These are phyloP conservation scores for Lysandra coridon DNA, from an alignment of 2,888 invertebrate genomes.

Conservation along the genomic window DNA sequence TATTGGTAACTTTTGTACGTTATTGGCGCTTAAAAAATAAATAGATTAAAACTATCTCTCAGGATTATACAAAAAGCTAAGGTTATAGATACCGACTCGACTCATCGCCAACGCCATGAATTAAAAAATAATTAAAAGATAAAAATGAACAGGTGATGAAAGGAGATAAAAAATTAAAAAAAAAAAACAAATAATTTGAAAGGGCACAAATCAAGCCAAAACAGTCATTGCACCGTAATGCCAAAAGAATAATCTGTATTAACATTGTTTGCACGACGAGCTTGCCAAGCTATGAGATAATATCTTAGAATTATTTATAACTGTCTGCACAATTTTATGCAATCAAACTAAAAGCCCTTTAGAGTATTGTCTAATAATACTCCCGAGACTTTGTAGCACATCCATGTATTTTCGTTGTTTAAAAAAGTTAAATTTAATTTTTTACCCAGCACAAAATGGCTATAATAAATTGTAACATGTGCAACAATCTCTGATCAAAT, in stretches of 20 bases:
- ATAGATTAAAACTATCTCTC: too few relatives aligned
- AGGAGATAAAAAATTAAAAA: neutral
- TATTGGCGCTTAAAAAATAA: too few relatives aligned
- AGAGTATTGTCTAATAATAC: neutral
- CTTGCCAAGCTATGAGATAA: constrained; percentile 33
- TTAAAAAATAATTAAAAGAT: neutral
- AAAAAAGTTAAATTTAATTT: too few relatives aligned
- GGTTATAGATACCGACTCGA: neutral
- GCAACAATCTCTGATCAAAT: neutral
- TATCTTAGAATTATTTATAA: constrained; percentile 31
- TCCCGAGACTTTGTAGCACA: neutral
- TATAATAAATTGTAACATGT: neutral
- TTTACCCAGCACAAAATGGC: too few relatives aligned
- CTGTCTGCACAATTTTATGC: constrained; percentile 28
- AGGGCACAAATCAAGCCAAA: constrained; percentile 1
- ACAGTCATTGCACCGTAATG: neutral
- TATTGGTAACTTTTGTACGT: too few relatives aligned
- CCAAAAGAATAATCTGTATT: constrained; percentile 27
- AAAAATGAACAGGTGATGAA: neutral
- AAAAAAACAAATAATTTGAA: neutral
- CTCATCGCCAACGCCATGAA: neutral
- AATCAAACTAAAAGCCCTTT: constrained; percentile 16
- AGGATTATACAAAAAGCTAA: neutral
- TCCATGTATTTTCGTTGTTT: too few relatives aligned
- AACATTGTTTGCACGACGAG: constrained; percentile 19